Base-by-base conservation (phyloP, 2,888 invertebrate species). In the Eupithecia abbreviata region DNA sequence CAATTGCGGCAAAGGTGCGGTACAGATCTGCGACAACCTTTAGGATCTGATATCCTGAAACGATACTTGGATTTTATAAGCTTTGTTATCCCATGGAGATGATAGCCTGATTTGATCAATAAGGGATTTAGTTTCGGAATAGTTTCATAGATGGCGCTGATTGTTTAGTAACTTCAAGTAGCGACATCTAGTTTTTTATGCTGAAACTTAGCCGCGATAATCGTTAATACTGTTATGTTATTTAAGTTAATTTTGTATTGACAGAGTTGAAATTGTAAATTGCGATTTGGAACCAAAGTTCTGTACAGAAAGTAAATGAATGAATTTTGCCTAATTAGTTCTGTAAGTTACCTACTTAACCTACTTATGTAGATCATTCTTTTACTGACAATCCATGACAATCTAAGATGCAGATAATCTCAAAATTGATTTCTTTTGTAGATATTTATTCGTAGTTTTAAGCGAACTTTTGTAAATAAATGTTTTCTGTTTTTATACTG, bases 381-480 rank as follows among this genome's bases (percentile, higher is more conserved):
- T 66, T 66, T 66, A 66, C 1, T 18, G 15, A 43, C n/a, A 9
- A 68, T n/a, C 67, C 42, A 43, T 68, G 43, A 68, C 42, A 68
- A 68, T n/a, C 7, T n/a, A n/a, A 67, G 15, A 7, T 45, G 43
- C 13, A 15, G 13, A 43, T 67, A 74, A 74, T 74, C 74, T 74
- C 51, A 45, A 55, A 67, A 73, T 45, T 45, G 18, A 18, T 73
- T 30, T 55, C 62, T 72, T 76, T 90, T 91, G 89, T 91, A 91
- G 83, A 90, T 91, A 90, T 90, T 90, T 90, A 89, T 89, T 91
- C 80, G 79, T 81, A 77, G 85, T 87, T 83, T 84, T 88, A 87
- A 85, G 83, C 77, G 13, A 69, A 85, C 83, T 83, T 75, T 87
- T 90, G 88, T 90, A 89, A 91, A 90, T 91, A 91, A 87, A 87